These are phyloP conservation scores for Aphis gossypii DNA, from an alignment of 1,140 invertebrate species.

Conservation along the genomic window DNA sequence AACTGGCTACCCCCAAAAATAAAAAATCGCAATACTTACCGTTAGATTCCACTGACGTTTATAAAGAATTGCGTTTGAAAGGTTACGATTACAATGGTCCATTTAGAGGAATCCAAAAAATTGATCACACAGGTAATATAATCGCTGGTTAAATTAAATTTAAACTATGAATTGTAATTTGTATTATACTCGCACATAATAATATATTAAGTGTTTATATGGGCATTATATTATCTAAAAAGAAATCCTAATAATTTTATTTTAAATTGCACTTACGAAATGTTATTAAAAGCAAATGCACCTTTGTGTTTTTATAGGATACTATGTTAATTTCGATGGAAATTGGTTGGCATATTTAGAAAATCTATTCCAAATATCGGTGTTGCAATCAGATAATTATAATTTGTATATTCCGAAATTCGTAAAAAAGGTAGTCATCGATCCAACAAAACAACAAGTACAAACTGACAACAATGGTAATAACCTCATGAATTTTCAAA, in stretches of 20 bases:
- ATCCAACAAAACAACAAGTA: slow-evolving; percentile 69
- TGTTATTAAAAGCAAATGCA: background rate
- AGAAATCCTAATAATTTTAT: background rate
- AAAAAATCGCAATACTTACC: slow-evolving; percentile 70
- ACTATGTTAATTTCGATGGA: slow-evolving; percentile 71
- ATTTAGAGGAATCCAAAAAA: slow-evolving; percentile 79
- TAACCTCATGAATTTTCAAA: background rate
- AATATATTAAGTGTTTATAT: background rate
- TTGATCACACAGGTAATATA: slow-evolving; percentile 70
- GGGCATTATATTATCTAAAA: background rate
- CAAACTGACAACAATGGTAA: background rate
- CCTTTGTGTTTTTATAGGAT: slow-evolving; percentile 41
- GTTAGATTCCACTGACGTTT: slow-evolving; percentile 74
- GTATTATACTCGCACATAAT: background rate
- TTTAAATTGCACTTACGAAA: background rate
- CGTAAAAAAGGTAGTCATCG: slow-evolving; percentile 79
- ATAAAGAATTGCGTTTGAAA: slow-evolving; percentile 89
- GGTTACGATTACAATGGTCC: slow-evolving; percentile 91
- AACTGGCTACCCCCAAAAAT: slow-evolving; percentile 64
- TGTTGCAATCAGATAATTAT: slow-evolving; percentile 76
- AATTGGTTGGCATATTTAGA: slow-evolving; percentile 95
- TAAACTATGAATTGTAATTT: background rate
- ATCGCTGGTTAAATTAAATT: background rate
- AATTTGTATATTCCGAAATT: slow-evolving; percentile 86
- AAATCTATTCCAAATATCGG: slow-evolving; percentile 89